phyloP scores from a whole-genome alignment of 2,797 vertebrate genomes.

The Spheniscus humboldti region DNA sequence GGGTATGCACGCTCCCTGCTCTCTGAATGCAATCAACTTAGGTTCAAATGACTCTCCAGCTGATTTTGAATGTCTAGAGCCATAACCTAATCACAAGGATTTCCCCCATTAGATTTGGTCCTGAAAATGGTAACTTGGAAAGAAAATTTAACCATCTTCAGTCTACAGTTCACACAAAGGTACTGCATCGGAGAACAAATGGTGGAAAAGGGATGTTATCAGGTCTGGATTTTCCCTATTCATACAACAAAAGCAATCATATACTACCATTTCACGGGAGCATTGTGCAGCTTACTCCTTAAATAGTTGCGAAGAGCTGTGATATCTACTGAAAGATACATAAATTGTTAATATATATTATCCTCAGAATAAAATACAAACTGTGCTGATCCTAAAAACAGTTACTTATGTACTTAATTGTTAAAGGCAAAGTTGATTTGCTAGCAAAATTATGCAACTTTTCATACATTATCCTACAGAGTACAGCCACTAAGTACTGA shows the following conservation, averaged over 20 bases:
- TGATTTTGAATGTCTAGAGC: background rate
- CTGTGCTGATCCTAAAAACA: background rate
- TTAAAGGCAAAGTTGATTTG: background rate
- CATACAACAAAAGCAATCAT: background rate
- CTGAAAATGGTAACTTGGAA: constrained; percentile 4
- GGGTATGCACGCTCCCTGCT: background rate
- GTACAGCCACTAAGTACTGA: background rate
- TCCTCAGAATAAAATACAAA: background rate
- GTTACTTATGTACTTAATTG: background rate
- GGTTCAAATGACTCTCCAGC: constrained; percentile 16
- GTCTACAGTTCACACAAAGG: background rate
- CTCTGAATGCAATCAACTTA: background rate
- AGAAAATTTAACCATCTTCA: constrained; percentile 1
- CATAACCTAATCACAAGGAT: constrained; percentile 3
- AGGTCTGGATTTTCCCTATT: background rate
- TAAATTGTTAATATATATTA: background rate
- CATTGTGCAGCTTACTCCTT: background rate
- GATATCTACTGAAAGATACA: background rate
- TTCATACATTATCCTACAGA: background rate
- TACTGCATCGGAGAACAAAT: background rate
- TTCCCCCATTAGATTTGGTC: background rate
- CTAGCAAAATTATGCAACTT: background rate
- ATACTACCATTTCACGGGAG: background rate
- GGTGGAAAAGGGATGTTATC: background rate
- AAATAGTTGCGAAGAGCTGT: background rate